Conservation (phyloP, 2,888 invertebrate genomes). For the Colletes collaris region DNA sequence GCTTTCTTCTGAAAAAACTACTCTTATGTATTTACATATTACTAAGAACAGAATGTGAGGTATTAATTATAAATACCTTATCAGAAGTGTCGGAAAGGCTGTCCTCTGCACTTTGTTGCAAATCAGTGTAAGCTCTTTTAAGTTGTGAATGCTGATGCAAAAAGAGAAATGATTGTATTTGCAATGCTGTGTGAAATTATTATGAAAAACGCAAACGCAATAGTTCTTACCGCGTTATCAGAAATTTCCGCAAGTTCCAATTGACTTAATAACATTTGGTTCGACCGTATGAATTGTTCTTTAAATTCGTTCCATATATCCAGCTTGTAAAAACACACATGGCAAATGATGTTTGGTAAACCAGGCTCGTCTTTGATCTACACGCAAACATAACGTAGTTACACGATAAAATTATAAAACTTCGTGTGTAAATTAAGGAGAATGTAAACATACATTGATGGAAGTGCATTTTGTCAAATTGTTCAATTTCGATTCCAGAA, state of each 20-base stretch:
- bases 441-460: slow-evolving; percentile 74
- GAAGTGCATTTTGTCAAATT: slow-evolving; percentile 75
- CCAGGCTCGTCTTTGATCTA: slow-evolving; percentile 75
- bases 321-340: slow-evolving; percentile 80
- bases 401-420: not conserved
- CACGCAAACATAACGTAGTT: slow-evolving; percentile 8
- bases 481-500: slow-evolving; percentile 71
- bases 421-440: not conserved
- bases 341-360: slow-evolving; percentile 77
- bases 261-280: slow-evolving; percentile 70
- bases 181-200: not conserved
- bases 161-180: not conserved
- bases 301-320: slow-evolving; percentile 80
- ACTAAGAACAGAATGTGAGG: not conserved
- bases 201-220: not conserved
- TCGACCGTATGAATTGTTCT: slow-evolving; percentile 75
- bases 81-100: slow-evolving; percentile 41
- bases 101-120: slow-evolving; percentile 33
- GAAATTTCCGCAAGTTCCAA: slow-evolving; percentile 62
- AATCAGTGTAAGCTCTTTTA: slow-evolving; percentile 47
- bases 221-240: slow-evolving; percentile 62
- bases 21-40: not conserved
- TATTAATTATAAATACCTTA: slow-evolving; percentile 43
- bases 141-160: slow-evolving; percentile 22
- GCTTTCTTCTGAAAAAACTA: slow-evolving; percentile 65